phyloP scores from a whole-genome alignment of 1,140 invertebrate species.

The Drosophila mojavensis region DNA sequence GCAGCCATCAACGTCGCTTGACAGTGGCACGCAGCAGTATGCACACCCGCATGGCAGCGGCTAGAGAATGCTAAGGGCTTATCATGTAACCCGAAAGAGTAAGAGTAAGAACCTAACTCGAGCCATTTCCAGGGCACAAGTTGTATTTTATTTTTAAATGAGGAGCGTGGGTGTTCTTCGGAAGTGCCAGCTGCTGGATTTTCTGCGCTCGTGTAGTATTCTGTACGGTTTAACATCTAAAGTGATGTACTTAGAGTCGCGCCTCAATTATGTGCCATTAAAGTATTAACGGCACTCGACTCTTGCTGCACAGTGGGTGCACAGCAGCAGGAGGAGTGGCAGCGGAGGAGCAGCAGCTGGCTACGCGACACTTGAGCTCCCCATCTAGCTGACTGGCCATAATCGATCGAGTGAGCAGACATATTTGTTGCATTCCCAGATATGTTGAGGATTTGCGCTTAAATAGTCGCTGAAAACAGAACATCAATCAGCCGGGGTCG shows the following conservation, averaged over 20 bases:
- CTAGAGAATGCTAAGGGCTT: slow-evolving; percentile 1
- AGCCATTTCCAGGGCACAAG: slow-evolving; percentile 25
- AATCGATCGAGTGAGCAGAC: slow-evolving; percentile 38
- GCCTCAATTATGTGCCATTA: slow-evolving; percentile 50
- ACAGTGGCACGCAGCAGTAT: slow-evolving; percentile 54
- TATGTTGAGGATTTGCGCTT: slow-evolving; percentile 34
- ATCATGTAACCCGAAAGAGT: background rate
- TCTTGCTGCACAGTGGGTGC: background rate
- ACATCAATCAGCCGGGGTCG: slow-evolving; percentile 53
- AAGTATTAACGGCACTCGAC: slow-evolving; percentile 64
- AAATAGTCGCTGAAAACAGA: slow-evolving; percentile 44
- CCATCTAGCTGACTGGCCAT: slow-evolving; percentile 6
- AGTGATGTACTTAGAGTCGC: slow-evolving; percentile 58
- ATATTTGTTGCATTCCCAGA: slow-evolving; percentile 13
- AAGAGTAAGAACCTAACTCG: slow-evolving; percentile 16
- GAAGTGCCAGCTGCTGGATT: slow-evolving; percentile 41
- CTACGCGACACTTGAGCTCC: slow-evolving; percentile 3
- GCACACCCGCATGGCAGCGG: slow-evolving; percentile 36
- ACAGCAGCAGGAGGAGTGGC: slow-evolving; percentile 16
- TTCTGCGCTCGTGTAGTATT: background rate
- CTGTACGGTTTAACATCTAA: slow-evolving; percentile 30
- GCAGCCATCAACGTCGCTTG: slow-evolving; percentile 48
- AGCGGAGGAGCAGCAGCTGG: background rate
- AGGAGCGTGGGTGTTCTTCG: slow-evolving; percentile 57
- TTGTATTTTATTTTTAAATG: slow-evolving; percentile 43